These are phyloP conservation scores for Autographa gamma DNA, from an alignment of 2,888 invertebrate species.

Conservation along the genomic window DNA sequence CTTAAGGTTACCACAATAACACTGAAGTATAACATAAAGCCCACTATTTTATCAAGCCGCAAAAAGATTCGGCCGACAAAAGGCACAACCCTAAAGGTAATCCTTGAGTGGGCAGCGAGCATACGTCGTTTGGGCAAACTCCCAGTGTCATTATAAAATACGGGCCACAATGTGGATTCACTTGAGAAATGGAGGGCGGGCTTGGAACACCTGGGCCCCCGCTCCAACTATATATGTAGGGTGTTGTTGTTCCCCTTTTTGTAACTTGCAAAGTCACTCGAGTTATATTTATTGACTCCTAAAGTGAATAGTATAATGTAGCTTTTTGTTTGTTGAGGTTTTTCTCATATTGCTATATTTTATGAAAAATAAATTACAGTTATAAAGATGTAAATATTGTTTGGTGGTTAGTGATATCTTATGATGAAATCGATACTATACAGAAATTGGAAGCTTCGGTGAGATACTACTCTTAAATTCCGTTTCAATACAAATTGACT, in stretches of 20 bases:
- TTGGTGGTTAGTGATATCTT: neutral
- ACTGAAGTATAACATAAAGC: conserved; percentile 30
- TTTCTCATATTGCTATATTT: conserved; percentile 28
- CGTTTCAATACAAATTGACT: neutral
- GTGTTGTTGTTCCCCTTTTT: conserved; percentile 68
- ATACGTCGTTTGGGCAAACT: conserved; percentile 83
- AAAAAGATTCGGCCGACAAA: conserved; percentile 67
- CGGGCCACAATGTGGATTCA: conserved; percentile 82
- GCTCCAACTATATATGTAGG: conserved; percentile 62
- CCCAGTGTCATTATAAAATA: conserved; percentile 87
- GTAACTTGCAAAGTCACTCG: conserved; percentile 70
- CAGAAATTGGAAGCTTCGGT: neutral
- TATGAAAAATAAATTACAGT: conserved; percentile 17
- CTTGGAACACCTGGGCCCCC: conserved; percentile 79
- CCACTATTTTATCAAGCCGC: conserved; percentile 56
- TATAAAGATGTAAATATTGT: conserved; percentile 9
- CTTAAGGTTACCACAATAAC: conserved; percentile 11
- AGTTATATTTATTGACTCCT: conserved; percentile 67
- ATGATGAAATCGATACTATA: neutral
- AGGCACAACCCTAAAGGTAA: conserved; percentile 76
- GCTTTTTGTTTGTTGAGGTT: conserved; percentile 39
- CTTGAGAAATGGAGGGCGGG: conserved; percentile 86
- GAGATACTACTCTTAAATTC: neutral
- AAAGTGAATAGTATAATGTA: conserved; percentile 56
- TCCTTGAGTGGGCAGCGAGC: conserved; percentile 84